phyloP scores from a whole-genome alignment of 2,888 invertebrate genomes.

The Blera fallax region DNA sequence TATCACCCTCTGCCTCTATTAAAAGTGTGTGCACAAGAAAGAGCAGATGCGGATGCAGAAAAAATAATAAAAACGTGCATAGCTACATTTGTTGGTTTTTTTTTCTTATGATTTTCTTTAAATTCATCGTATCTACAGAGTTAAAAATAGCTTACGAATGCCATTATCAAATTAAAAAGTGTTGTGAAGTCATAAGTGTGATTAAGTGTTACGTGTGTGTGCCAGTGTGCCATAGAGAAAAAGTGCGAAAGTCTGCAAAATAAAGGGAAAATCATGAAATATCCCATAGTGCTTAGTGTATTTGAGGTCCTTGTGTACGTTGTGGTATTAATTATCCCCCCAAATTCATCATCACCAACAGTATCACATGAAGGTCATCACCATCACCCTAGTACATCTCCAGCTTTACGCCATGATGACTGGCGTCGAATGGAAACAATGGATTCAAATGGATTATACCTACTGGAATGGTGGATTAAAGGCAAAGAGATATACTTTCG shows the following conservation, averaged over 20 bases:
- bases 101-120: background rate
- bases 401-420: conserved; percentile 76
- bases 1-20: background rate
- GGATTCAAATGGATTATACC: conserved; percentile 81
- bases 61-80: conserved; percentile 20
- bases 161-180: background rate
- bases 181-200: background rate
- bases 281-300: conserved; percentile 16
- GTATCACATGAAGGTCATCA: conserved; percentile 24
- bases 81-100: background rate
- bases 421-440: conserved; percentile 81
- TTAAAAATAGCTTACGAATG: conserved; percentile 30
- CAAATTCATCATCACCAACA: conserved; percentile 15
- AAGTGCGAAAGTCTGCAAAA: background rate
- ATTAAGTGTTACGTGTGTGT: background rate
- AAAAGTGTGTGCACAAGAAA: conserved; percentile 8
- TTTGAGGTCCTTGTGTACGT: background rate
- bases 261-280: conserved; percentile 32
- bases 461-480: conserved; percentile 87
- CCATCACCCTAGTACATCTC: conserved; percentile 7
- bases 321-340: background rate
- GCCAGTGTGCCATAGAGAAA: background rate
- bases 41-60: conserved; percentile 52
- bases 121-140: conserved; percentile 19
- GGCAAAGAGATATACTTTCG: conserved; percentile 90